Conservation (phyloP, 2,888 invertebrate genomes). For the Lithophane leautieri region DNA sequence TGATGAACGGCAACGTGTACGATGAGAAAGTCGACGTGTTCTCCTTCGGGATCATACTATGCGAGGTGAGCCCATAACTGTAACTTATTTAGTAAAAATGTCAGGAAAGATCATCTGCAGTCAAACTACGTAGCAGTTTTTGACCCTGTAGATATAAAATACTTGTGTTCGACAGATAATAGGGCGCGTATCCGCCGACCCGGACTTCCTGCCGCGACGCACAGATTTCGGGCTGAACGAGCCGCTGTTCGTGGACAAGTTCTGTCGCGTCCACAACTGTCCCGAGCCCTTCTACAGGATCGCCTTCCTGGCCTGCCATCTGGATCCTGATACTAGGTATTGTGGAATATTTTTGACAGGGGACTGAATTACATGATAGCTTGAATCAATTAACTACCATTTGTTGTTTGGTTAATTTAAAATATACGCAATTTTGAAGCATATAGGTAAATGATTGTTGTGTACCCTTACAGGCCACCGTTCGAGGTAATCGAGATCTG, state of each 20-base stretch:
- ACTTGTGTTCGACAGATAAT: constrained; percentile 92
- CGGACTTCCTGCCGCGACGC: constrained; percentile 97
- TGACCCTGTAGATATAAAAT: background rate
- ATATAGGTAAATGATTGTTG: background rate
- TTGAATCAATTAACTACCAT: too few species aligned
- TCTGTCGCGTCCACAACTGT: constrained; percentile 92
- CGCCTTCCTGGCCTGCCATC: constrained; percentile 97
- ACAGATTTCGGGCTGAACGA: constrained; percentile 98
- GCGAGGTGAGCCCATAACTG: constrained; percentile 92
- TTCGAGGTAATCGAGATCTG: constrained; percentile 97
- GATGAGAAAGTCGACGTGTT: constrained; percentile 99
- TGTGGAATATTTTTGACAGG: background rate
- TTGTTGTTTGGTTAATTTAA: background rate
- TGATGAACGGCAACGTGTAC: constrained; percentile 99
- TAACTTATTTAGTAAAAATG: background rate
- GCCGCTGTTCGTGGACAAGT: constrained; percentile 95
- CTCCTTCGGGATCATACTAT: constrained; percentile 98
- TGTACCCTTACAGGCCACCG: constrained; percentile 92
- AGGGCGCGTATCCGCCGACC: constrained; percentile 98
- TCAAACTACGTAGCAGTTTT: background rate
- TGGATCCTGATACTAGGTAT: constrained; percentile 97
- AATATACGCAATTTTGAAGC: background rate
- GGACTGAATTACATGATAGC: background rate
- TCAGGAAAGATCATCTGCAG: background rate
- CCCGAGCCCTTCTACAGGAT: constrained; percentile 97